Evolutionary conservation across 2,888 invertebrate species (phyloP).

Genomic region (Eristalis intricaria): DNA sequence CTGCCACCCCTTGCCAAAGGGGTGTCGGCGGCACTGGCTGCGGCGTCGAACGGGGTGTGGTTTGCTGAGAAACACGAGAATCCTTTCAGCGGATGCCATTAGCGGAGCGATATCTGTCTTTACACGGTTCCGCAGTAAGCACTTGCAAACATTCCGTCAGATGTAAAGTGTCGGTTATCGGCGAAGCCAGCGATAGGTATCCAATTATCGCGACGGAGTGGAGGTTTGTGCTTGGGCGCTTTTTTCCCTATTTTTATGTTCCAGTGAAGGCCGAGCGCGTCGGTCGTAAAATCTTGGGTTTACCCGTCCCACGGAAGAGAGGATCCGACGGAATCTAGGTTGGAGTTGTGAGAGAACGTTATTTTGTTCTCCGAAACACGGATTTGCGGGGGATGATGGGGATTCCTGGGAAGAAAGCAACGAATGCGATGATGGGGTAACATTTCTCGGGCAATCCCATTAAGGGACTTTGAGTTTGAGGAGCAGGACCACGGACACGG

Average conservation of each 20-base stretch:
- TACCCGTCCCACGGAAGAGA: background rate
- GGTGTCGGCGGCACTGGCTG: background rate
- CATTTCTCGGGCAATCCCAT: background rate
- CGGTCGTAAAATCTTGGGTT: background rate
- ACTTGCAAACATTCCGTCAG: conserved; percentile 1
- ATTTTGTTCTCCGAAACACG: background rate
- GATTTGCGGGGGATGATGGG: background rate
- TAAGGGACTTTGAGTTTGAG: background rate
- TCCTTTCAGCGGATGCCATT: conserved; percentile 48
- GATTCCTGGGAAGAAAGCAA: too few species aligned
- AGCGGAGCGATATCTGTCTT: conserved; percentile 14
- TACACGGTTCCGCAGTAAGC: background rate
- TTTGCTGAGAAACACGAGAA: conserved; percentile 42
- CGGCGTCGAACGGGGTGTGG: too few species aligned
- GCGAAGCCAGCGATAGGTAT: conserved; percentile 9
- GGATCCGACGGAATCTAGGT: background rate
- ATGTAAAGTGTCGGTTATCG: conserved; percentile 4
- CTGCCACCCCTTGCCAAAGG: conserved; percentile 10
- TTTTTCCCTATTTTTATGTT: background rate
- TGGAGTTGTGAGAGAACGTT: background rate
- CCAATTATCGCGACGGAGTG: background rate
- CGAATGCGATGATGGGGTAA: background rate
- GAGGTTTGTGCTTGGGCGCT: background rate
- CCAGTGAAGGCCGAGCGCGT: background rate
- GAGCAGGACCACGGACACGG: background rate